Evolutionary conservation across 2,888 invertebrate genomes (phyloP), one percentile per base, ranked within the genome.

Genomic region (Nesidiocoris tenuis): DNA sequence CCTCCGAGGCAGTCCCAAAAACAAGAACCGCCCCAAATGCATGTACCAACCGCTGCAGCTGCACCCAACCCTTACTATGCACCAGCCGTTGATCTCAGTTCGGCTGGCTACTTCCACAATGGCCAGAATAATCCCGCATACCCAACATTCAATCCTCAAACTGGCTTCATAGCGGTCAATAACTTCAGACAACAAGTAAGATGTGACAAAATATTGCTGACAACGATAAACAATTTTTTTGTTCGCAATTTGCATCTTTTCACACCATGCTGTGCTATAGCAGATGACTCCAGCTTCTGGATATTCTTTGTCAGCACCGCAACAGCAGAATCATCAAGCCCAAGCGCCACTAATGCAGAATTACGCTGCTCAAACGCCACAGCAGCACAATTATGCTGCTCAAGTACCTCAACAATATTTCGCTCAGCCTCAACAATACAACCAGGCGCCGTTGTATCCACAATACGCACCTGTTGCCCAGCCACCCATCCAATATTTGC

Each of bases 51-150:
- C 7, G 80, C 80, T 1, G 77, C 79, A 12, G 77, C 79, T 22
- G 78, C 78, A 39, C 78, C 78, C 1, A 80, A 80, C 65, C 80
- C 80, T 3, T 80, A 77, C 74, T 79, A 75, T 23, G 74, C 76
- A 22, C 77, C 79, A 12, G 78, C 78, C 1, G 61, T 39, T 1
- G 3, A 3, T 39, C 39, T 39, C 39, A 39, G 12, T 39, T 12
- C 3, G 12, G 22, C 24, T 12, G 61, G 24, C 21, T 22, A 56
- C 59, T 79, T n/a, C 66, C 66, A 54, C 5, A 39, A 2, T 57
- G 61, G n/a, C 19, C 68, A 12, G 3, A 19, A n/a, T 3, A 19
- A n/a, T 3, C 63, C 39, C 23, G 1, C 54, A 16, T 65, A 54
- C 63, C 72, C 72, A 22, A 1, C 54, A 3, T 72, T 72, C 23